These are phyloP conservation scores for Siniperca obscura DNA, from an alignment of 2,797 vertebrate genomes.

Conservation along the genomic window DNA sequence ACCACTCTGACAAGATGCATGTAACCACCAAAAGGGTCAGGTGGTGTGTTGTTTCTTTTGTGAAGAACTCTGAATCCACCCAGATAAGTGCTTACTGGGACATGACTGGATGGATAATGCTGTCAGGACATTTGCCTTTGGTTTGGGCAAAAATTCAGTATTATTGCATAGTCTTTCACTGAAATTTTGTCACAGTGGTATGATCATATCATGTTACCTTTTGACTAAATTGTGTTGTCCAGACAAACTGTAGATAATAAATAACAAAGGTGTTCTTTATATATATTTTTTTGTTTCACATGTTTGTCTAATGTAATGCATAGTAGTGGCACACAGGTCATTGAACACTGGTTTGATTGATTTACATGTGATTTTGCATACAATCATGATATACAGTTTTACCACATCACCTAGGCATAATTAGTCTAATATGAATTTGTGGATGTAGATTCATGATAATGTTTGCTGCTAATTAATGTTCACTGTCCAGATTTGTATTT, in stretches of 20 bases:
- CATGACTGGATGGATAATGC: neutral
- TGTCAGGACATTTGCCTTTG: neutral
- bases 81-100: neutral
- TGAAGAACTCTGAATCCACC: neutral
- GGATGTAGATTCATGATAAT: neutral
- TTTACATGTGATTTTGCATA: neutral
- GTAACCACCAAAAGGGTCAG: neutral
- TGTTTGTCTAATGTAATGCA: neutral
- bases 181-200: neutral
- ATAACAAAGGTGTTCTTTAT: neutral
- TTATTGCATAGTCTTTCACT: neutral
- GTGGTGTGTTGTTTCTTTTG: conserved; percentile 6
- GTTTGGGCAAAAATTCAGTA: neutral
- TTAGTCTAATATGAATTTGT: conserved; percentile 10
- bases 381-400: neutral
- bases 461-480: neutral
- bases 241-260: too few relatives aligned
- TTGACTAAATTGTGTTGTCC: too few relatives aligned
- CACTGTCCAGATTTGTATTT: neutral
- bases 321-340: neutral
- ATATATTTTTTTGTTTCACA: neutral
- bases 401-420: neutral
- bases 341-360: neutral
- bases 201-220: neutral
- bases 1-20: neutral